A percentile compares a stretch with the other conserved stretches of the same genome.
phyloP scores from a whole-genome alignment of 1,140 invertebrate genomes.

The Formica exsecta region DNA sequence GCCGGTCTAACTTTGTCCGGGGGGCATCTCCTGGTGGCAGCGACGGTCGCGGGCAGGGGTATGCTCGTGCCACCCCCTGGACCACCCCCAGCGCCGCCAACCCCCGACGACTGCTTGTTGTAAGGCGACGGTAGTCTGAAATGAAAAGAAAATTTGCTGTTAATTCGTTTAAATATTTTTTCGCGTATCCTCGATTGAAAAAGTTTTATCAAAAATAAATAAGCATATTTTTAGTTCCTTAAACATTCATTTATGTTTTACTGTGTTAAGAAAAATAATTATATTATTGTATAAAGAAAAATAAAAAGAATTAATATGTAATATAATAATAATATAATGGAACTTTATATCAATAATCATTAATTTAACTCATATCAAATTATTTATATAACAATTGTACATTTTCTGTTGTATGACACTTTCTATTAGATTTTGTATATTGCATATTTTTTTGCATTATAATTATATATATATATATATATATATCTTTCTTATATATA shows the following conservation, averaged over 20 bases:
- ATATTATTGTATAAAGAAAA: neutral
- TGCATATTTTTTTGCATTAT: neutral
- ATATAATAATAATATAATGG: neutral
- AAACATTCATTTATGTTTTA: neutral
- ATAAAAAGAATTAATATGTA: neutral
- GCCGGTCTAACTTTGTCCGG: slow-evolving; percentile 91
- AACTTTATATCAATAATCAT: neutral
- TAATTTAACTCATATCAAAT: neutral
- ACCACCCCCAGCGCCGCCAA: slow-evolving; percentile 71
- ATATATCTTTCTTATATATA: no score
- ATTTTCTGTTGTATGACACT: neutral
- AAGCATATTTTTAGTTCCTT: neutral
- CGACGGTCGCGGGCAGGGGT: slow-evolving; percentile 90
- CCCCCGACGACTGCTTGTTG: slow-evolving; percentile 86
- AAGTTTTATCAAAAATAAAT: neutral
- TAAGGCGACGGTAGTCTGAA: slow-evolving; percentile 89
- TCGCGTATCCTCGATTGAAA: neutral
- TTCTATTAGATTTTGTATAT: neutral
- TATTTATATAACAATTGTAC: neutral
- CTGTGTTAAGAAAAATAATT: neutral
- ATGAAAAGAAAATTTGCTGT: slow-evolving; percentile 74
- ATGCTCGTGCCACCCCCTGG: slow-evolving; percentile 88
- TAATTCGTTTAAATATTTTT: slow-evolving; percentile 1
- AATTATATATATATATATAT: neutral
- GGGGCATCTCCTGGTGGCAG: slow-evolving; percentile 90